Conservation (phyloP, 1,140 invertebrate species). For the Laodelphax striatellus region DNA sequence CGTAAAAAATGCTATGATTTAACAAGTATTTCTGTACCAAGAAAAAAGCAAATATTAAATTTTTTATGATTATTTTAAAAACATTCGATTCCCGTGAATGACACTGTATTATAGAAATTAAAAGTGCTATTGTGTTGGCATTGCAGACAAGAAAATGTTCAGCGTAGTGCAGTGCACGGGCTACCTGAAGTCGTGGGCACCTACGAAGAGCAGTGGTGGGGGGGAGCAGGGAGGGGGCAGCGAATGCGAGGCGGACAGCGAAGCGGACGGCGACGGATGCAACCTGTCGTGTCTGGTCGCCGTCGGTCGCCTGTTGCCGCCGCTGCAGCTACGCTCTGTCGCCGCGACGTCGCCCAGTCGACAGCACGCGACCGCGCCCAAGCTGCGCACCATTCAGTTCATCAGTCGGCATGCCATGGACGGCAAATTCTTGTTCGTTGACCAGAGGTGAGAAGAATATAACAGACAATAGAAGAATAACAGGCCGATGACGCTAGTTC, state of each 20-base stretch:
- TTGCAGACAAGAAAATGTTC: background rate
- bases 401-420: constrained; percentile 45
- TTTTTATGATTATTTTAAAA: no score
- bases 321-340: constrained; percentile 17
- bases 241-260: constrained; percentile 44
- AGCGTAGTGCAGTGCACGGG: constrained; percentile 78
- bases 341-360: constrained; percentile 18
- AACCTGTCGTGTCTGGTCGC: constrained; percentile 79
- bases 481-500: no score
- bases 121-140: no score
- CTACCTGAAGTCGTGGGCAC: constrained; percentile 85
- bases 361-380: constrained; percentile 4
- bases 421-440: constrained; percentile 49
- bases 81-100: no score
- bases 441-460: constrained; percentile 46
- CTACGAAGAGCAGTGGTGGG: constrained; percentile 52
- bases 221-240: constrained; percentile 49
- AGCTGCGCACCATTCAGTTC: constrained; percentile 36
- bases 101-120: no score
- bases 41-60: no score
- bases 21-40: no score
- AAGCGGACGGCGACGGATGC: constrained; percentile 57
- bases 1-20: no score
- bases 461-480: no score
- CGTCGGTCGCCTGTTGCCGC: constrained; percentile 55